Base-by-base conservation (phyloP, 2,113 vertebrate genomes). In the Heterotilapia buettikoferi region DNA sequence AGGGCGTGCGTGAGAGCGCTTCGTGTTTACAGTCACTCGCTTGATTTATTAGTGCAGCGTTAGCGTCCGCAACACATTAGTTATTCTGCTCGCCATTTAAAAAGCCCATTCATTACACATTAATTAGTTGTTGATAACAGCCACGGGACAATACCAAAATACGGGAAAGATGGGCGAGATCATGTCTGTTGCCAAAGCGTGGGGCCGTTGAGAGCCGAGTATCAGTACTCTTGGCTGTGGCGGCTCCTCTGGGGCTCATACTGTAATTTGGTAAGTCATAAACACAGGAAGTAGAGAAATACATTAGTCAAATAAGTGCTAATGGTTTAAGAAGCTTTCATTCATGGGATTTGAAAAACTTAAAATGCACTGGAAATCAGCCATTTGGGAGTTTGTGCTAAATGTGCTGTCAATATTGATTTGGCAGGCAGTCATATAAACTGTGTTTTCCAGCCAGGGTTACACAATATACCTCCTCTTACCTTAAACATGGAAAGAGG, bases 91-190 rank as follows among this genome's bases (percentile, higher is more conserved):
- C 88, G 33, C 33, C 50, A 66, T 87, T 84, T 90, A 90, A 95
- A 88, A 90, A 94, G 89, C 82, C 68, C 90, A 95, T 96, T 95
- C 93, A 91, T 93, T 95, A 94, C 78, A 57, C 84, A 40, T 89
- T 95, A 95, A 96, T 96, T 93, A 93, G 90, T 84, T 91, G 93
- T 86, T 94, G 90, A 95, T 95, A 94, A 93, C 63, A 68, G 89
- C 84, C 21, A 61, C n/a, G 10, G 84, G 79, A 90, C 59, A 80
- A 82, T 59, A 87, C 82, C 86, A 87, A 89, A 94, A 94, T 45
- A 54, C 13, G 57, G 86, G 29, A 85, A 84, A 80, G 82, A 90
- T 80, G 80, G 76, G 21, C 12, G 18, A 79, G 73, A 87, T 84
- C 66, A 3, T 59, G 40, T 59, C 26, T 31, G 16, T 9, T 66